These are phyloP conservation scores for Sinocyclocheilus anshuiensis DNA, from an alignment of 2,113 vertebrate species.

Conservation along the genomic window DNA sequence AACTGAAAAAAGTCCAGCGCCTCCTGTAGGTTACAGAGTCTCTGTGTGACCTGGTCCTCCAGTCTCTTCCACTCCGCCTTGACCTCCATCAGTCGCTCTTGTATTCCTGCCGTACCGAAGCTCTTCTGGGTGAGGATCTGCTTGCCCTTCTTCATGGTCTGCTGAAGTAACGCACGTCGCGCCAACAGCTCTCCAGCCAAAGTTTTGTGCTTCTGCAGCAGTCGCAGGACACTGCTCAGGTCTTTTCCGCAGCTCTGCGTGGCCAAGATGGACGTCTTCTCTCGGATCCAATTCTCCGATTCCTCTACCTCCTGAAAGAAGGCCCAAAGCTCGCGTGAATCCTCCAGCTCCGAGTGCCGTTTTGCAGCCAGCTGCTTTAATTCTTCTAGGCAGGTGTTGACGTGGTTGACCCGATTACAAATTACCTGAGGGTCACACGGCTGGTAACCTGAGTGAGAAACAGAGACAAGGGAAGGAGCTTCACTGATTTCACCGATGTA, in stretches of 20 bases:
- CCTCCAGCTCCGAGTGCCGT: constrained; percentile 82
- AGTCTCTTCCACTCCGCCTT: constrained; percentile 87
- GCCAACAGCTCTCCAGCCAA: constrained; percentile 86
- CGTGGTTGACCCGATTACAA: constrained; percentile 92
- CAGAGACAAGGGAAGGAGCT: neutral
- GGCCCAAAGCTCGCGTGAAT: constrained; percentile 86
- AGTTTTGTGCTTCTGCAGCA: constrained; percentile 86
- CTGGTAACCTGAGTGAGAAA: constrained; percentile 83
- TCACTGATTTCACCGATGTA: neutral
- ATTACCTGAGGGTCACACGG: constrained; percentile 96
- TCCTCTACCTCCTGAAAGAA: constrained; percentile 95
- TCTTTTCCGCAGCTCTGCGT: constrained; percentile 85
- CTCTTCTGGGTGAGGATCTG: constrained; percentile 81
- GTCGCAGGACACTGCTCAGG: constrained; percentile 83
- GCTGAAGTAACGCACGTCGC: constrained; percentile 82
- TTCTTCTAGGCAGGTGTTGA: constrained; percentile 88
- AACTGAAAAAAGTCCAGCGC: constrained; percentile 90
- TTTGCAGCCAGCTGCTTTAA: constrained; percentile 81
- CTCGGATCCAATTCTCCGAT: constrained; percentile 87
- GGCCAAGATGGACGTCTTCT: constrained; percentile 87
- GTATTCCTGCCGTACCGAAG: constrained; percentile 71
- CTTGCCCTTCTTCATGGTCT: constrained; percentile 84
- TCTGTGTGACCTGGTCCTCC: constrained; percentile 82
- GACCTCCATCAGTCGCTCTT: constrained; percentile 84
- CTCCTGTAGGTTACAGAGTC: constrained; percentile 84